Conservation (phyloP, 2,113 vertebrate genomes). For the Copsychus sechellarum region DNA sequence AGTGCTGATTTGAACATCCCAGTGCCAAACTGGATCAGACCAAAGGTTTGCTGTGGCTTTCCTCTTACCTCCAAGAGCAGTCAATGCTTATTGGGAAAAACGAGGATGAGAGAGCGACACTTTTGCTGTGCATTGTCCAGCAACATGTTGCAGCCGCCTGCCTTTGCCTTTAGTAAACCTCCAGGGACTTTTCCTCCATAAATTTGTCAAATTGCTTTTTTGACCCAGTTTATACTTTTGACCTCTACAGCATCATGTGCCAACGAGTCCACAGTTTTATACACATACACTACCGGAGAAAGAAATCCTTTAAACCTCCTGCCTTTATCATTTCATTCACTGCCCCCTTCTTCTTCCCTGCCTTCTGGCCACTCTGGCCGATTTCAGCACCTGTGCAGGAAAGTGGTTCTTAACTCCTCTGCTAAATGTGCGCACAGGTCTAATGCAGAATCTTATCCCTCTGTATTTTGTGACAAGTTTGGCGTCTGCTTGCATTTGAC, state of each 20-base stretch:
- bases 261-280: not conserved
- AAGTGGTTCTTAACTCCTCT: not conserved
- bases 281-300: not conserved
- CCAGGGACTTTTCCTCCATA: conserved; percentile 54
- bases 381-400: not conserved
- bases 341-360: not conserved
- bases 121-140: not conserved
- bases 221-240: conserved; percentile 56
- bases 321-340: not conserved
- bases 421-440: not conserved
- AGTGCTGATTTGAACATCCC: not conserved
- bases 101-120: not conserved
- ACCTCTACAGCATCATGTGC: conserved; percentile 26
- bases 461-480: not conserved
- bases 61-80: not conserved
- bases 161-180: conserved; percentile 36
- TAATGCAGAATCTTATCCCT: not conserved
- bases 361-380: not conserved
- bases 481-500: not conserved
- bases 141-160: not conserved
- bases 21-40: not conserved
- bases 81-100: not conserved
- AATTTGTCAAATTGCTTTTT: conserved; percentile 20
- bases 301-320: not conserved
- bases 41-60: not conserved